Percentiles rank a stretch among this genome's conserved stretches.
Conservation (phyloP, 2,113 vertebrate species). For the Rhegmatorhina hoffmannsi region DNA sequence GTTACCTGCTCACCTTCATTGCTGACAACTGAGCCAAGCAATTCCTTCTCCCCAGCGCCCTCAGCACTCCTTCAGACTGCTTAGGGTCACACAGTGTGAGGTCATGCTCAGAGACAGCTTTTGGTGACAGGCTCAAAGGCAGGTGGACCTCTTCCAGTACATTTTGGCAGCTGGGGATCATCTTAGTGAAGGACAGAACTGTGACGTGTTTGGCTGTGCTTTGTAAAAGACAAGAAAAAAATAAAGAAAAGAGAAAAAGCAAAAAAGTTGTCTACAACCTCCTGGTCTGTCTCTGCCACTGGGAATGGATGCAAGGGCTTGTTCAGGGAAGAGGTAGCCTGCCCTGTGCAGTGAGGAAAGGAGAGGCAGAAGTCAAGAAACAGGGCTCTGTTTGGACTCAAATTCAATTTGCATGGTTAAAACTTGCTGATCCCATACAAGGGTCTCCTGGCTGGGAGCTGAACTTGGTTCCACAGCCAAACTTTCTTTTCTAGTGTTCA, state of each 20-base stretch:
- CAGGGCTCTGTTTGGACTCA: slow-evolving; percentile 28
- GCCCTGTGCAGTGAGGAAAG: background rate
- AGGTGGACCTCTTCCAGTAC: background rate
- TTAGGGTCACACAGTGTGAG: background rate
- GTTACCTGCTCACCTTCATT: background rate
- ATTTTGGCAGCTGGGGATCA: background rate
- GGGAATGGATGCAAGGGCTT: background rate
- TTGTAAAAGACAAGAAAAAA: background rate
- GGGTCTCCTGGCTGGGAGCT: slow-evolving; percentile 48
- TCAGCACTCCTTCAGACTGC: background rate
- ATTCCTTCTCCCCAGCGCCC: background rate
- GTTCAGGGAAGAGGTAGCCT: background rate
- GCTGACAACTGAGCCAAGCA: background rate
- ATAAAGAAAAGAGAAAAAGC: too few species aligned
- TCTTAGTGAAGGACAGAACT: background rate
- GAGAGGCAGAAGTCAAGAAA: slow-evolving; percentile 29
- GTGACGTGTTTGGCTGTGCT: background rate
- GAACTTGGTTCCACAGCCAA: slow-evolving; percentile 45
- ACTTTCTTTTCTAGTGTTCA: slow-evolving; percentile 20
- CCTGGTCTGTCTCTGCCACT: background rate
- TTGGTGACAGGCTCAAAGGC: background rate
- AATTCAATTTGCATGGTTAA: slow-evolving; percentile 37
- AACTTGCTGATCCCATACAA: slow-evolving; percentile 42
- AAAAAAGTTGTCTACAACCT: background rate
- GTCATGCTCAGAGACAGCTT: background rate